Conservation (phyloP, 2,797 vertebrate species). For the Selene dorsalis region DNA sequence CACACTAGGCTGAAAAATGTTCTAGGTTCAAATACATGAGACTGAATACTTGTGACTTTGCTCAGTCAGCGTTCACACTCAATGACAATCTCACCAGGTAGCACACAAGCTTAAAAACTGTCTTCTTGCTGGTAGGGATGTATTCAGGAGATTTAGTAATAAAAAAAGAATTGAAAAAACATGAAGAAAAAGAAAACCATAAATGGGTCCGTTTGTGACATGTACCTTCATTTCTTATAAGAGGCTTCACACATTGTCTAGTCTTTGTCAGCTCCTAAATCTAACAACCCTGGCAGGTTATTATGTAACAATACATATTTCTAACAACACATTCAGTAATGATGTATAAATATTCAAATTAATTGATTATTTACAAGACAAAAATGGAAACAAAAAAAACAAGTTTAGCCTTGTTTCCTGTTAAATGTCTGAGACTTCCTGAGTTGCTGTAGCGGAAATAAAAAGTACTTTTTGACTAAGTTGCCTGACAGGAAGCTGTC, state of each 20-base stretch:
- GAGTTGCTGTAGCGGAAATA: background rate
- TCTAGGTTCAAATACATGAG: background rate
- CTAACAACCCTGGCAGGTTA: background rate
- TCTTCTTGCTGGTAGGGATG: background rate
- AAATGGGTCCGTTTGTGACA: background rate
- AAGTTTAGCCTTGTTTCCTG: background rate
- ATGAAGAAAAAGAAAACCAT: background rate
- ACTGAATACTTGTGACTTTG: too few species aligned
- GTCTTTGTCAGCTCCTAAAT: background rate
- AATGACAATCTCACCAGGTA: background rate
- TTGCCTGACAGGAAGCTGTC: background rate
- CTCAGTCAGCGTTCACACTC: too few species aligned
- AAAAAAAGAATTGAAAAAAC: too few species aligned
- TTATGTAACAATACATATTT: background rate
- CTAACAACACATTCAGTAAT: background rate
- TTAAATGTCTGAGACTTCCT: background rate
- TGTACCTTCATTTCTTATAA: too few species aligned
- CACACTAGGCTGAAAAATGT: background rate
- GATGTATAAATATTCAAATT: too few species aligned
- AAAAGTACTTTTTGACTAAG: background rate
- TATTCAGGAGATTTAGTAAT: too few species aligned
- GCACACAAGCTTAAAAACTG: background rate
- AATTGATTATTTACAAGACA: too few species aligned
- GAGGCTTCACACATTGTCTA: background rate
- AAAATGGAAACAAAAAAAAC: too few species aligned